These are phyloP conservation scores for Etheostoma spectabile DNA, from an alignment of 2,113 vertebrate genomes.

Conservation along the genomic window DNA sequence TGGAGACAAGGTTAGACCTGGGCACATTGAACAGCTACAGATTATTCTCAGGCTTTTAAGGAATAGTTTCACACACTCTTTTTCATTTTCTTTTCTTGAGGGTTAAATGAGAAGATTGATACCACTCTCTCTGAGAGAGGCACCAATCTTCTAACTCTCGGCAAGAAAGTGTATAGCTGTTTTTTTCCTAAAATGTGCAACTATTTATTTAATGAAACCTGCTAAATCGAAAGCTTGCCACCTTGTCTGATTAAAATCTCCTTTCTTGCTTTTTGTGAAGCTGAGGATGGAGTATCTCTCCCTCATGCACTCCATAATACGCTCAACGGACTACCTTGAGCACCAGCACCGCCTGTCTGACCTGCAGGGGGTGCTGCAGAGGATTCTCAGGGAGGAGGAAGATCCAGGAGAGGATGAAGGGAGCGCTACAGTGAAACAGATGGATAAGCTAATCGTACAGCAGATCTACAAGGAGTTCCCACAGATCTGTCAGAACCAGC, in stretches of 20 bases:
- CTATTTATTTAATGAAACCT: not conserved
- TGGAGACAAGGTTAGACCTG: slow-evolving; percentile 91
- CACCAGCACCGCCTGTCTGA: slow-evolving; percentile 93
- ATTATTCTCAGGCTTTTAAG: not conserved
- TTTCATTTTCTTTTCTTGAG: not conserved
- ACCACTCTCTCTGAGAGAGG: not conserved
- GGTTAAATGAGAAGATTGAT: not conserved
- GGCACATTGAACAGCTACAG: not conserved
- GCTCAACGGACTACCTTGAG: slow-evolving; percentile 93
- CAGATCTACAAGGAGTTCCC: slow-evolving; percentile 96
- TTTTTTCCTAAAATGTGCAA: not conserved
- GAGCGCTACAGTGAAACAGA: slow-evolving; percentile 89
- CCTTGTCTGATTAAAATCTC: slow-evolving; percentile 7
- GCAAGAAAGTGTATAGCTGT: not conserved
- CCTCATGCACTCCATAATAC: slow-evolving; percentile 95
- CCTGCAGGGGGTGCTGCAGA: slow-evolving; percentile 91
- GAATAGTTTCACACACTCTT: not conserved
- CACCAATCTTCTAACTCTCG: not conserved
- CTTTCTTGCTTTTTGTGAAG: slow-evolving; percentile 74
- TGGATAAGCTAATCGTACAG: slow-evolving; percentile 96
- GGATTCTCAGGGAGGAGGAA: slow-evolving; percentile 91
- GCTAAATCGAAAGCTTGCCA: not conserved
- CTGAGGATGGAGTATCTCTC: slow-evolving; percentile 98
- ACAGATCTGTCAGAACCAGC: slow-evolving; percentile 79
- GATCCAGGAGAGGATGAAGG: slow-evolving; percentile 83